A percentile compares a stretch with the other conserved stretches of the same genome.
phyloP scores from a whole-genome alignment of 2,888 invertebrate species.

The Eupithecia subfuscata region DNA sequence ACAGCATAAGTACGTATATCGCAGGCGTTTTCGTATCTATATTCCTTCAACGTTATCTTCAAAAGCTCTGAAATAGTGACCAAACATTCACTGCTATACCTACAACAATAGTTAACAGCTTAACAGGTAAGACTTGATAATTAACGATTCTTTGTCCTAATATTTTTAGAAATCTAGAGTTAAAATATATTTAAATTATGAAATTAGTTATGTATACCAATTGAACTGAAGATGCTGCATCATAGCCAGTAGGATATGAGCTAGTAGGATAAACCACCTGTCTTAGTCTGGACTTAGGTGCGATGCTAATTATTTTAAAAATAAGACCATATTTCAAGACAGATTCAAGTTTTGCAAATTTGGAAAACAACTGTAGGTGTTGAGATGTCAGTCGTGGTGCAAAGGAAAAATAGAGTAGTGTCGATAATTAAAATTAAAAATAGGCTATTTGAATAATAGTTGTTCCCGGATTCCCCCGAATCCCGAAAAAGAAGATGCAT shows the following conservation, averaged over 20 bases:
- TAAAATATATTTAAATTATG: background rate
- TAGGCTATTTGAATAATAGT: background rate
- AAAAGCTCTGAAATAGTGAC: background rate
- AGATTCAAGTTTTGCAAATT: background rate
- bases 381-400: background rate
- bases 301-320: background rate
- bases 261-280: background rate
- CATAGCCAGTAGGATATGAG: background rate
- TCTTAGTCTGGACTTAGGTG: background rate
- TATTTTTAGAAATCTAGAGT: background rate
- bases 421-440: background rate
- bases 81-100: background rate
- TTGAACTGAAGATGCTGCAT: background rate
- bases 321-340: background rate
- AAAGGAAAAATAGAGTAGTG: background rate
- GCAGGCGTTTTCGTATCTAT: conserved; percentile 58
- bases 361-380: background rate
- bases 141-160: background rate
- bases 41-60: conserved; percentile 37
- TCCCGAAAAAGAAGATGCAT: background rate
- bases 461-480: background rate
- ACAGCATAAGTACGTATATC: conserved; percentile 72
- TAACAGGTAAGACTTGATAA: background rate
- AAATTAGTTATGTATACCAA: background rate
- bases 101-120: background rate